Evolutionary conservation across 2,888 invertebrate species (phyloP), one percentile per base, ranked within the genome.

Genomic region (Mechanitis mazaeus): DNA sequence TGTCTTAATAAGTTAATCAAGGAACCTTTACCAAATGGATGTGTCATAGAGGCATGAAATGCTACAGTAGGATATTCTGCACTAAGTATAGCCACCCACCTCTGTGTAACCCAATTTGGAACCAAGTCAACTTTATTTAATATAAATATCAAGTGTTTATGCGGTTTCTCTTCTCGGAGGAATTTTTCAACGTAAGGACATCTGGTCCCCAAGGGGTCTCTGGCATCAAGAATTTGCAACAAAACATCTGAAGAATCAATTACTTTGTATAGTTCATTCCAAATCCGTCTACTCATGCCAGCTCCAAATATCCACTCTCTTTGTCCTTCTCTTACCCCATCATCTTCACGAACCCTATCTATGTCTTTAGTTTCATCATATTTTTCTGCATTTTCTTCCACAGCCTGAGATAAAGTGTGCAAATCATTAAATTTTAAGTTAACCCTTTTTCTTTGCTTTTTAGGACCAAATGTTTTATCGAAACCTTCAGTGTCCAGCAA

Each of bases 211-310:
- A 96, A 92, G 0, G 99, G 99, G 91, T 99, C 98, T 68, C 99
- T 92, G 0, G 98, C 98, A 91, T 99, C 99, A 64, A 99, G 90
- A 3, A 99, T 95, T 89, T 99, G 98, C 38, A 99, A 86, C 20
- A 99, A 87, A 3, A 99, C 98, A 92, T 99, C 99, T 0, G 99
- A 98, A 2, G 99, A 98, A 84, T 99, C 99, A 60, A 99, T 94
- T 38, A 99, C 99, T 92, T 99, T 99, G 81, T 99, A 98, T 54
- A 99, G 84, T 81, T 99, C 99, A 90, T 97, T 98, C 99, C 99
- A 99, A 75, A 99, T 98, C 71, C 99, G 93, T 85, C 93, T 97
- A 72, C 98, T 99, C 85, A 98, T 97, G 0, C 99, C 98, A 35
- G 98, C 98, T 58, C 93, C 94, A 93, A 98, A 97, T 2, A 98